Evolutionary conservation across 2,888 invertebrate species (phyloP).

Genomic region (Idaea dimidiata): DNA sequence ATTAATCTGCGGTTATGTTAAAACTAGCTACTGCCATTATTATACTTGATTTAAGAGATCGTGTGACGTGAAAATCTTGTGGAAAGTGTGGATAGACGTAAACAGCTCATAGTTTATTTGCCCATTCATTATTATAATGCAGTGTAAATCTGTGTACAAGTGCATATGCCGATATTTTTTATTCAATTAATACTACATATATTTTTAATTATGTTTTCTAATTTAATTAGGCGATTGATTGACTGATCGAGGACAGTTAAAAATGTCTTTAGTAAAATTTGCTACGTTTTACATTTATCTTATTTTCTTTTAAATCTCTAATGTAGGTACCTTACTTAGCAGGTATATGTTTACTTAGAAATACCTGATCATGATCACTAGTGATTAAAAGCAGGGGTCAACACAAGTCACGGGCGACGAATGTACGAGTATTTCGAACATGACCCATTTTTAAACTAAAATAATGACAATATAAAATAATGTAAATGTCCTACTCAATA

Average conservation of each 20-base stretch:
- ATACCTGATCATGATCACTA: too few species aligned
- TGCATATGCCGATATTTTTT: neutral
- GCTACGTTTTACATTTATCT: too few species aligned
- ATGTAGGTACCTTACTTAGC: too few species aligned
- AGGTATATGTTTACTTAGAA: too few species aligned
- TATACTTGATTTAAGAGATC: slow-evolving; percentile 4
- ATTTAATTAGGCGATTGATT: too few species aligned
- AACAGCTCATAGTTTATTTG: neutral
- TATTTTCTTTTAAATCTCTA: too few species aligned
- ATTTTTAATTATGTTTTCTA: too few species aligned
- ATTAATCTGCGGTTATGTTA: slow-evolving; percentile 26
- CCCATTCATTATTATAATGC: neutral
- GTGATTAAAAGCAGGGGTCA: too few species aligned
- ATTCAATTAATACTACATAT: too few species aligned
- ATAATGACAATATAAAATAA: neutral
- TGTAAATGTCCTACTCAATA: slow-evolving; percentile 1
- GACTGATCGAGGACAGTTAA: too few species aligned
- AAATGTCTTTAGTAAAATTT: too few species aligned
- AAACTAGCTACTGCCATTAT: slow-evolving; percentile 18
- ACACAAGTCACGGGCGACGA: too few species aligned
- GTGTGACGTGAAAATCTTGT: neutral
- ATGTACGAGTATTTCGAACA: neutral
- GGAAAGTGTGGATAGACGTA: neutral
- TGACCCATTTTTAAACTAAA: neutral
- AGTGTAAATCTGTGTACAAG: neutral